Evolutionary conservation across 2,797 vertebrate species (phyloP).

Genomic region (Lepilemur septentrionalis): DNA sequence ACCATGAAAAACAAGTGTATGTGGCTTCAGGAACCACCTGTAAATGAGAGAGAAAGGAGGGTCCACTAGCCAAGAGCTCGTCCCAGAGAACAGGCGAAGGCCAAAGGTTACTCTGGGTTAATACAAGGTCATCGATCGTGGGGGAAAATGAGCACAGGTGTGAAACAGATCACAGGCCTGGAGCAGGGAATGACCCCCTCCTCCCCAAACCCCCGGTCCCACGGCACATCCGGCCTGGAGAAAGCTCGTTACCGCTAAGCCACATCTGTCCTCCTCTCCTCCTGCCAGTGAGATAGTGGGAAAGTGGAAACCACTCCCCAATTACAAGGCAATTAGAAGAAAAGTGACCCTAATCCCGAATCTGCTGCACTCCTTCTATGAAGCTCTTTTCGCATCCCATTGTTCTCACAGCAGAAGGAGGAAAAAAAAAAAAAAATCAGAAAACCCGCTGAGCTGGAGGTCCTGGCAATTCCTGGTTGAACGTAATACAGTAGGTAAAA

Average conservation of each 20-base stretch:
- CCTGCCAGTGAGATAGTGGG: constrained; percentile 46
- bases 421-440: neutral
- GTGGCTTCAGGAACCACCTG: constrained; percentile 85
- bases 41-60: constrained; percentile 77
- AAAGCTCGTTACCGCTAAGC: constrained; percentile 19
- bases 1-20: constrained; percentile 93
- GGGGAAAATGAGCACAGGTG: constrained; percentile 78
- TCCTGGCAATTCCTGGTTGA: constrained; percentile 47
- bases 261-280: constrained; percentile 63
- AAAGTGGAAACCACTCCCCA: constrained; percentile 70
- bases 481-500: constrained; percentile 62
- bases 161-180: constrained; percentile 61
- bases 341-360: constrained; percentile 38
- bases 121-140: constrained; percentile 62
- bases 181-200: constrained; percentile 20
- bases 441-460: constrained; percentile 4
- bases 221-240: constrained; percentile 60
- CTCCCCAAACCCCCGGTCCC: neutral
- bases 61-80: constrained; percentile 57
- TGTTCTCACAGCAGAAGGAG: neutral
- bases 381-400: neutral
- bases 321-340: constrained; percentile 67
- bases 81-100: constrained; percentile 66
- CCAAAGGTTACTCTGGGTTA: constrained; percentile 77
- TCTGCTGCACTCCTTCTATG: neutral